Conservation (phyloP, 2,888 invertebrate species). For the Blastobasis lacticolella region DNA sequence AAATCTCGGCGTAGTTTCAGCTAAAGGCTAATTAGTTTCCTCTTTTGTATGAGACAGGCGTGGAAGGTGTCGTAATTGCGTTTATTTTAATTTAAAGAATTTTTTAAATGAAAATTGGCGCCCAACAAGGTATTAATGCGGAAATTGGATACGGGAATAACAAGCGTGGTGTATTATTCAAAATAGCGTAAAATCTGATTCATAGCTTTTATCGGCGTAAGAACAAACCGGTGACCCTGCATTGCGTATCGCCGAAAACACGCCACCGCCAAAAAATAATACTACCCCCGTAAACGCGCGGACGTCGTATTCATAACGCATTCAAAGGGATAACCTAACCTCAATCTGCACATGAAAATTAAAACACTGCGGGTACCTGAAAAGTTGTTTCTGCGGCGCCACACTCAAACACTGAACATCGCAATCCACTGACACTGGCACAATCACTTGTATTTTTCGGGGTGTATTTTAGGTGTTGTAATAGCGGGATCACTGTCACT, state of each 20-base stretch:
- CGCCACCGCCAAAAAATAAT: too few species aligned
- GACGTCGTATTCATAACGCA: not conserved
- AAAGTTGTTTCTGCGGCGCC: conserved; percentile 12
- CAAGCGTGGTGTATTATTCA: too few species aligned
- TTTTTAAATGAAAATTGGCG: too few species aligned
- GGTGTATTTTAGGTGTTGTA: conserved; percentile 22
- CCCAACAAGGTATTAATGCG: too few species aligned
- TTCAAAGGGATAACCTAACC: not conserved
- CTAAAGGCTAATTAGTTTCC: not conserved
- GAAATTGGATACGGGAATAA: too few species aligned
- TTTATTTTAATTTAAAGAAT: not conserved
- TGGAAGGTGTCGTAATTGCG: not conserved
- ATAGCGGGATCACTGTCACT: conserved; percentile 46
- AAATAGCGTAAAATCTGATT: too few species aligned
- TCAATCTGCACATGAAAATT: not conserved
- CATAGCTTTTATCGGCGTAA: too few species aligned
- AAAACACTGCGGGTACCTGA: too few species aligned
- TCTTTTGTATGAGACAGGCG: not conserved
- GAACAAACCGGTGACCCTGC: too few species aligned
- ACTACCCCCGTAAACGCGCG: too few species aligned
- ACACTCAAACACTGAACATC: conserved; percentile 42
- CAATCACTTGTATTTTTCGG: conserved; percentile 32
- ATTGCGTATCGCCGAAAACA: too few species aligned
- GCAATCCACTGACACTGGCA: conserved; percentile 33
- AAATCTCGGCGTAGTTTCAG: not conserved